Base-by-base conservation (phyloP, 1,140 invertebrate genomes). In the Physella acuta region DNA sequence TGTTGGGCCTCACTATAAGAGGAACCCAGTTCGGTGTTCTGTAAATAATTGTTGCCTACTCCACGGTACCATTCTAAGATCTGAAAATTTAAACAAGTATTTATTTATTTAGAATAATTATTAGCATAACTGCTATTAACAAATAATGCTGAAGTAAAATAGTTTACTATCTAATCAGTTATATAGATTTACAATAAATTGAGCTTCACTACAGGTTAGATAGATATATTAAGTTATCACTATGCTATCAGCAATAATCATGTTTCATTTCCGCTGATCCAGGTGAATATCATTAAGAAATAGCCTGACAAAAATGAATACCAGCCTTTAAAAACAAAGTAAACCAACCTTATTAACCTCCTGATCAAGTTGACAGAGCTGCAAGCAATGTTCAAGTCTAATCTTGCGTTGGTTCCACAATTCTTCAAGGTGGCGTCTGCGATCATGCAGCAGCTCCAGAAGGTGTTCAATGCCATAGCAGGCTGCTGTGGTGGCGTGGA, bases 381-480 rank as follows among this genome's bases (percentile, higher is more conserved):
- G 91, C 68, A 93, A 84, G 72, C 91, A 91, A 81, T 94, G 91
- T 76, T 93, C 92, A 70, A 94, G 86, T 75, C 91, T 76, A 49
- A 80, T 76, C 74, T 85, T 84, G 28, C 85, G 85, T 73, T 84
- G 89, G 71, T 89, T 88, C 87, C 91, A 93, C n/a, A 90, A 88
- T 11, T 89, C 81, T 80, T 94, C 93, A 36, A 94, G 85, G 71
- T 88, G 84, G 72, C 89, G 88, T 72, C 93, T 85, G 73, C 90
- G 88, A 77, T 94, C 90, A 73, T 94, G 93, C 26, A 94, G 84
- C 58, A 93, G 82, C 80, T 85, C 85, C 37, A 86, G 77, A 68
- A 86, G 76, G 72, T 85, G 82, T 79, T 86, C 85, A 58, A 86
- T 85, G 67, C 83, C 84, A 71, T 85, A 85, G 68, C 85, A 86